A percentile compares a stretch with the other conserved stretches of the same genome.
These are phyloP conservation scores for Pleuronectes platessa DNA, from an alignment of 2,113 vertebrate species.

Conservation along the genomic window DNA sequence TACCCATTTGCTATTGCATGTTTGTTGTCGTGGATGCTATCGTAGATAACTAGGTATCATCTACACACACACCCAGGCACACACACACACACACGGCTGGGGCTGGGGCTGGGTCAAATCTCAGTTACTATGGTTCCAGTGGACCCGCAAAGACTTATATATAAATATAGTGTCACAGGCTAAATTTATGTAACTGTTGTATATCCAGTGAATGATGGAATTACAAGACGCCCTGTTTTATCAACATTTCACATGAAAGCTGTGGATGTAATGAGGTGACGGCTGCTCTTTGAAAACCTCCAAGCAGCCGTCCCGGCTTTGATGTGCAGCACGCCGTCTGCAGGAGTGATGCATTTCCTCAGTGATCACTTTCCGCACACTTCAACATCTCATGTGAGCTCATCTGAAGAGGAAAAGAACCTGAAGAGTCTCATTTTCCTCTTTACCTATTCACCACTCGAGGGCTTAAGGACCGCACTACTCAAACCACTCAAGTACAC, in stretches of 20 bases:
- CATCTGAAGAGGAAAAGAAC: conserved; percentile 37
- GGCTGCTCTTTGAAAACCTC: conserved; percentile 62
- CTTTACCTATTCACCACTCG: conserved; percentile 43
- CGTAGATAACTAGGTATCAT: too few species aligned
- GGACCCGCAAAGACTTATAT: too few species aligned
- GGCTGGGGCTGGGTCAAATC: neutral
- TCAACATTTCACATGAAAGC: conserved; percentile 69
- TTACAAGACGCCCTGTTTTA: conserved; percentile 44
- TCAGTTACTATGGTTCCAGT: too few species aligned
- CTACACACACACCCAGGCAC: too few species aligned
- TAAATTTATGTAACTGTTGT: conserved; percentile 49
- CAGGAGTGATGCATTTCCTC: conserved; percentile 53
- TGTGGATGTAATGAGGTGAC: conserved; percentile 61
- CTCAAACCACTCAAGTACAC: conserved; percentile 51
- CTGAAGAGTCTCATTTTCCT: conserved; percentile 53
- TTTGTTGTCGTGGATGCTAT: too few species aligned
- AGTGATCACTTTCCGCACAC: conserved; percentile 15
- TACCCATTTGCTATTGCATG: too few species aligned
- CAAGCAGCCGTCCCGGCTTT: conserved; percentile 47
- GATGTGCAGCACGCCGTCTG: conserved; percentile 52
- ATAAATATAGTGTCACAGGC: neutral
- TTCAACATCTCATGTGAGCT: conserved; percentile 38
- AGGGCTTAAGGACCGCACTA: conserved; percentile 38
- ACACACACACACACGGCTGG: too few species aligned
- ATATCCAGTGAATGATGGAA: conserved; percentile 26